These are phyloP conservation scores for Prionace glauca DNA, from an alignment of 2,797 vertebrate genomes.

Conservation along the genomic window DNA sequence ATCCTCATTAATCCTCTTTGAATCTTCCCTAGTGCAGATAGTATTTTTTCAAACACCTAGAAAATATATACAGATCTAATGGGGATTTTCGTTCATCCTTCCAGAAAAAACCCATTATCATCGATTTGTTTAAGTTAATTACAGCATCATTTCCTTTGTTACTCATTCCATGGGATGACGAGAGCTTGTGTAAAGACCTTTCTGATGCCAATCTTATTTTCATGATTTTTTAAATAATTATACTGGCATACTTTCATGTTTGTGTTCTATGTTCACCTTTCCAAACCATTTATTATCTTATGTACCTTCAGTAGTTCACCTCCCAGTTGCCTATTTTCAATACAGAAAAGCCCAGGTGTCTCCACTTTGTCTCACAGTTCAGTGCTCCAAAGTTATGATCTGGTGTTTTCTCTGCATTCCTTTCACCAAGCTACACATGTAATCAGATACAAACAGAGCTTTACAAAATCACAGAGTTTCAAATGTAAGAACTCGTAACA, in stretches of 20 bases:
- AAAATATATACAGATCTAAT: not conserved
- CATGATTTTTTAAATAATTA: too few species aligned
- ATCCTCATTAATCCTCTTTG: not conserved
- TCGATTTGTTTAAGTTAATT: too few species aligned
- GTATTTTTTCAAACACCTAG: not conserved
- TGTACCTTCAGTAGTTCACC: not conserved
- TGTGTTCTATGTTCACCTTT: not conserved
- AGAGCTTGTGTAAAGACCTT: not conserved
- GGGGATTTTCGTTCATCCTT: not conserved
- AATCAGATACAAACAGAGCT: too few species aligned
- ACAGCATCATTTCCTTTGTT: not conserved
- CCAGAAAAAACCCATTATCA: not conserved
- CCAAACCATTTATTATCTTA: not conserved
- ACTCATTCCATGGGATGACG: not conserved
- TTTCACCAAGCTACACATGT: too few species aligned
- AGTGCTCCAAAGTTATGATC: too few species aligned
- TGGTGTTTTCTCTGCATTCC: too few species aligned
- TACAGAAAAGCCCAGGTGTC: not conserved
- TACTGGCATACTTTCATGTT: too few species aligned
- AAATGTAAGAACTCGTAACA: too few species aligned
- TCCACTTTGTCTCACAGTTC: too few species aligned
- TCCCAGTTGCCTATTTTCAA: not conserved
- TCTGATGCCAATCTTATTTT: not conserved
- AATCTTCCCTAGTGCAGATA: not conserved
- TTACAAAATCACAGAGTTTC: too few species aligned